Base-by-base conservation (phyloP, 1,140 invertebrate genomes). In the Drosophila suzukii region DNA sequence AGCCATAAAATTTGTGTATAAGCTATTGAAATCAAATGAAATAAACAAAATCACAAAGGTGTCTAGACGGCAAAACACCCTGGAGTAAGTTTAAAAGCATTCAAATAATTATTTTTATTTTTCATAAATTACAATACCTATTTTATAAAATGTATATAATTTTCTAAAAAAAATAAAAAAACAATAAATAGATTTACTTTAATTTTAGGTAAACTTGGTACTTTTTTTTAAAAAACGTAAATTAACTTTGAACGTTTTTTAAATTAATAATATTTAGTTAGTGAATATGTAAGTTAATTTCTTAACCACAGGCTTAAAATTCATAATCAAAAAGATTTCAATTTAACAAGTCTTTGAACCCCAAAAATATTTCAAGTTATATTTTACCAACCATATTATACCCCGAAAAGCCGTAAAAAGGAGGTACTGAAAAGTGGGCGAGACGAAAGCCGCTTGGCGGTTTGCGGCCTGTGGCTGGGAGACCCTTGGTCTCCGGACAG, bases 1-100 rank as follows among this genome's bases (percentile, higher is more conserved):
- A 6, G 46, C 46, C 39, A 36, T 57, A 41, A 66, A 73, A 75
- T 65, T 57, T 46, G 24, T 58, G 54, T 75, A 53, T 20, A 57
- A 56, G 43, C 41, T 49, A 75, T 75, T 55, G 72, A 75, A 77
- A 77, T 75, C 49, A 49, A 76, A 76, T 75, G 39, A 60, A 76
- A 70, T 58, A 30, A 12, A 6, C 13, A 36, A 30, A 17, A 7
- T 11, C 4, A 3, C 4, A 10, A 0, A 17, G 0, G 10, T n/a
- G 6, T 1, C 0, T 47, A 20, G 12, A 60, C 43, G 6, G 0
- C 2, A 6, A 11, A 20, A 11, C 46, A 46, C 56, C n/a, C 12
- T 1, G 6, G 3, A 44, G 6, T 34, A 6, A 8, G 3, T 7
- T 24, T 32, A 32, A 3, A 32, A 32, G 6, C 6, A 32, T 0